Conservation (phyloP, 2,797 vertebrate genomes). For the Pachyuromys duprasi region DNA sequence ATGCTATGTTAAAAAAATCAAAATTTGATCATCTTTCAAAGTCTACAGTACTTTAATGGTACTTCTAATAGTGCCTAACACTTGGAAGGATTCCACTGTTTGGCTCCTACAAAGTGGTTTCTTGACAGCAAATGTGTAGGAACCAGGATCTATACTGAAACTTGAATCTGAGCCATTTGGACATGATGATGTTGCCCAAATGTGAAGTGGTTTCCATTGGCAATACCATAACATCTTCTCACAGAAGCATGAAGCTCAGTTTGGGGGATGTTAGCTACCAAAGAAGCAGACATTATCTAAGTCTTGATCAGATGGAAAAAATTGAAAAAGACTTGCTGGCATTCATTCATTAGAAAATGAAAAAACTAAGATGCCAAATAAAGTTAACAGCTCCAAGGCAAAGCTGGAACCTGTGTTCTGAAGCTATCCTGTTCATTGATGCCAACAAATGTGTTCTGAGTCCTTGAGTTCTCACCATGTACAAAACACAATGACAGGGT, state of each 20-base stretch:
- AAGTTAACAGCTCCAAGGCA: constrained; percentile 71
- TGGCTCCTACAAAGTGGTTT: constrained; percentile 78
- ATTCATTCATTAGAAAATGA: constrained; percentile 74
- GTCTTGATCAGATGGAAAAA: constrained; percentile 73
- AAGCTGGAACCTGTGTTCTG: constrained; percentile 63
- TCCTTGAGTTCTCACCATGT: neutral
- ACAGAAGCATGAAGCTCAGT: constrained; percentile 69
- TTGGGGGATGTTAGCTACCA: constrained; percentile 70
- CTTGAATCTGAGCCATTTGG: constrained; percentile 79
- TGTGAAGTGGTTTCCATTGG: constrained; percentile 80
- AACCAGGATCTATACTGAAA: constrained; percentile 61
- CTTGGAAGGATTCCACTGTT: constrained; percentile 75
- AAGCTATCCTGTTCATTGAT: neutral
- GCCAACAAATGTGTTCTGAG: constrained; percentile 36
- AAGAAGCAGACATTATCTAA: constrained; percentile 80
- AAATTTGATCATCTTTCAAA: constrained; percentile 68
- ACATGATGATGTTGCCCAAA: constrained; percentile 78
- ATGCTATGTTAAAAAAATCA: constrained; percentile 44
- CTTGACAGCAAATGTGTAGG: constrained; percentile 81
- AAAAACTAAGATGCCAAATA: constrained; percentile 71
- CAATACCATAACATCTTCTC: constrained; percentile 77
- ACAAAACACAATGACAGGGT: neutral
- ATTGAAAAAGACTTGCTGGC: constrained; percentile 71
- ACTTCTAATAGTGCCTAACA: constrained; percentile 80
- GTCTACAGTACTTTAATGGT: constrained; percentile 75